phyloP scores from a whole-genome alignment of 2,888 invertebrate species.

The Nysson spinosus region DNA sequence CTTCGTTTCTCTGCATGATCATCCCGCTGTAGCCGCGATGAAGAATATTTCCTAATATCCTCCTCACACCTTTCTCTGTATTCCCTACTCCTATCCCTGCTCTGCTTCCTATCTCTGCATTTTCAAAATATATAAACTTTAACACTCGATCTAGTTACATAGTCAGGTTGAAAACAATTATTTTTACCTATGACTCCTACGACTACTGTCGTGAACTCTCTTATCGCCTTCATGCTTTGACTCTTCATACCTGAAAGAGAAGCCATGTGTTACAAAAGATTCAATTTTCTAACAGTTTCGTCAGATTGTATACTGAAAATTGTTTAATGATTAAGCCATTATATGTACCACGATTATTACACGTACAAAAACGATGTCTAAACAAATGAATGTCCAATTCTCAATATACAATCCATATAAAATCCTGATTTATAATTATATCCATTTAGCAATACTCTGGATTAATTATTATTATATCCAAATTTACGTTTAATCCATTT shows the following conservation, averaged over 20 bases:
- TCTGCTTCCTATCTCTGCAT: conserved; percentile 19
- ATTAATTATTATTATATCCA: too few relatives aligned
- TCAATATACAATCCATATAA: too few relatives aligned
- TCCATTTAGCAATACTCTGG: too few relatives aligned
- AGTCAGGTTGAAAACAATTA: neutral
- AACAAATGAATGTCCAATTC: too few relatives aligned
- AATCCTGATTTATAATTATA: too few relatives aligned
- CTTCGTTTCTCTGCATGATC: conserved; percentile 1
- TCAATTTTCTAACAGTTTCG: neutral
- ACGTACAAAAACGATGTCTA: too few relatives aligned
- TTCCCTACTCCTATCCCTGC: conserved; percentile 22
- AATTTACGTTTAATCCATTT: too few relatives aligned
- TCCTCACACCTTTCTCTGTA: conserved; percentile 14
- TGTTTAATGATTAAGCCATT: neutral
- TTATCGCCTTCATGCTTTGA: conserved; percentile 4
- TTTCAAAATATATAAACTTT: neutral
- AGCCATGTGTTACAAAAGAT: neutral
- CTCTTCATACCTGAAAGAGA: conserved; percentile 25
- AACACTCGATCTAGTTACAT: neutral
- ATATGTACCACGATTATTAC: too few relatives aligned
- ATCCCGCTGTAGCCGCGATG: neutral
- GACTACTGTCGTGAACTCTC: neutral
- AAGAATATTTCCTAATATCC: conserved; percentile 1
- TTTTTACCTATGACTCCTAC: conserved; percentile 35
- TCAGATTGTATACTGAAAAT: neutral